Evolutionary conservation across 1,140 invertebrate genomes (phyloP), one percentile per base, ranked within the genome.

Genomic region (Leptopilina boulardi): DNA sequence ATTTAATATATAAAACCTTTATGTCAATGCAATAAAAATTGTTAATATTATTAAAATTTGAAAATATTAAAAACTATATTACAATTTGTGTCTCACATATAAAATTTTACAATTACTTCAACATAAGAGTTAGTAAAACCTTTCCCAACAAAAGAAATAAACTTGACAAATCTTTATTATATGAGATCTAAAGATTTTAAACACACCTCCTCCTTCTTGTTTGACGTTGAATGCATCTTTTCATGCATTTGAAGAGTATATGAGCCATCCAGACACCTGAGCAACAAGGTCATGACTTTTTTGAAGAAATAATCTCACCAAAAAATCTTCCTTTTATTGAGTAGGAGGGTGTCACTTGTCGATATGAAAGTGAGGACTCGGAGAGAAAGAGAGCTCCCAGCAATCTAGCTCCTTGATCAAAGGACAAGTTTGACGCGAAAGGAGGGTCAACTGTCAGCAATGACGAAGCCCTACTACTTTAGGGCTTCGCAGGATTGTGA

Each of bases 401-500:
- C 78, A 74, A 66, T 75, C 54, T 66, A 11, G 81, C 74, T 78
- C 77, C 79, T 83, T 80, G 80, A 82, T 84, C 82, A 82, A 81
- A 83, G 77, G 76, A 79, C 82, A 83, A 86, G 86, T 86, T 86
- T 84, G 78, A 84, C 83, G 74, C 77, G 81, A 82, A 87, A 81
- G 85, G 85, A 85, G 84, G 87, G 84, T 88, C 86, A 85, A 84
- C 85, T 88, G 86, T 88, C 87, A 87, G 47, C 71, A 78, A 80
- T 87, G 87, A 87, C 84, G 87, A 87, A 87, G 42, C 42, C 15
- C 77, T 78, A 83, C 73, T 78, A 78, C 82, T 81, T 75, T 72
- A 73, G 76, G 78, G 73, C 74, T 76, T 42, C 70, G 75, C 56
- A 79, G 82, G 77, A 75, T 80, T 78, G 76, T 66, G 77, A 73